These are phyloP conservation scores for Magallana angulata DNA, from an alignment of 1,140 invertebrate genomes.

Conservation along the genomic window DNA sequence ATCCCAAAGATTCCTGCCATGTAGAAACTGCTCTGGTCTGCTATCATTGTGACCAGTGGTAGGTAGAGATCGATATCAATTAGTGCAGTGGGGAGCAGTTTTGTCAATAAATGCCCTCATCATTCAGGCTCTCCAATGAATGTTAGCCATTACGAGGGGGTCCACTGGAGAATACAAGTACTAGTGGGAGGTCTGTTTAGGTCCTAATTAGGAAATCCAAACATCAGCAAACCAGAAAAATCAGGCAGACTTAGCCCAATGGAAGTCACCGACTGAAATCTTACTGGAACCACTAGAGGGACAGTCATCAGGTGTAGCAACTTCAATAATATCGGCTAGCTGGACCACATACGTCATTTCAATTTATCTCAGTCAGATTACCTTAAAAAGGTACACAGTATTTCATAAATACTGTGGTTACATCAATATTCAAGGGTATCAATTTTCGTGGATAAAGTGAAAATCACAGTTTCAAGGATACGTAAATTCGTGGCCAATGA, in stretches of 20 bases:
- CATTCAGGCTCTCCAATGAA: background rate
- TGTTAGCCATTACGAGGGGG: background rate
- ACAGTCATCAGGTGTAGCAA: background rate
- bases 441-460: too few relatives aligned
- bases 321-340: too few relatives aligned
- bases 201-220: conserved; percentile 7
- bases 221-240: background rate
- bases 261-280: conserved; percentile 1
- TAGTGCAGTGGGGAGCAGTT: conserved; percentile 28
- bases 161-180: background rate
- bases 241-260: background rate
- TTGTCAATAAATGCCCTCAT: conserved; percentile 18
- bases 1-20: too few relatives aligned
- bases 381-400: too few relatives aligned
- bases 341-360: too few relatives aligned
- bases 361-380: too few relatives aligned
- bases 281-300: background rate
- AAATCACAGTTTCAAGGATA: too few relatives aligned
- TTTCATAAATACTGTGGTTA: too few relatives aligned
- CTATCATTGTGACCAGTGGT: conserved; percentile 14
- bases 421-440: too few relatives aligned
- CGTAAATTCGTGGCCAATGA: too few relatives aligned
- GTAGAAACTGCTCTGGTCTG: background rate
- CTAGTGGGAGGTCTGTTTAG: conserved; percentile 20
- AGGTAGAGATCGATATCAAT: conserved; percentile 19